Evolutionary conservation across 2,888 invertebrate genomes (phyloP).

Genomic region (Philereme transversata): DNA sequence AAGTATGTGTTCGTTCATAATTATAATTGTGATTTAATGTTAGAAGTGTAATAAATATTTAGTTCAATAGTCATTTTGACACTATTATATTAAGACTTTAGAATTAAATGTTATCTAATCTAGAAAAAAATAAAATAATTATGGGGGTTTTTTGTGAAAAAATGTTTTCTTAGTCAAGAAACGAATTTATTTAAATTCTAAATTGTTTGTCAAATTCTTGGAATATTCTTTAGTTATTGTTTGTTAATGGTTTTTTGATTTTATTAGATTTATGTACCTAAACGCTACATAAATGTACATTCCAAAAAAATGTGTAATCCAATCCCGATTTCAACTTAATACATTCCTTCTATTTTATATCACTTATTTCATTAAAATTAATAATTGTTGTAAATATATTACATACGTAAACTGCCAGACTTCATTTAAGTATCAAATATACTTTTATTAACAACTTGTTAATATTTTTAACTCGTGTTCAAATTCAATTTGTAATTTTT

Average conservation of each 20-base stretch:
- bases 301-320: slow-evolving; percentile 22
- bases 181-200: slow-evolving; percentile 37
- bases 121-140: slow-evolving; percentile 5
- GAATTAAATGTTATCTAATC: slow-evolving; percentile 7
- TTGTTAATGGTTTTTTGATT: slow-evolving; percentile 19
- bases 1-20: slow-evolving; percentile 18
- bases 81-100: slow-evolving; percentile 16
- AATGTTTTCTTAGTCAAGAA: slow-evolving; percentile 33
- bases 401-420: too few relatives aligned
- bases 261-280: slow-evolving; percentile 1
- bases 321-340: slow-evolving; percentile 2
- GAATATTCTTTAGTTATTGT: slow-evolving; percentile 11
- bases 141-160: slow-evolving; percentile 6
- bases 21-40: slow-evolving; percentile 31
- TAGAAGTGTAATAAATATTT: slow-evolving; percentile 21
- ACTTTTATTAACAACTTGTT: too few relatives aligned
- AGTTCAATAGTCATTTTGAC: slow-evolving; percentile 25
- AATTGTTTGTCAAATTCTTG: slow-evolving; percentile 16
- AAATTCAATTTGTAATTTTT: too few relatives aligned
- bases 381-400: too few relatives aligned
- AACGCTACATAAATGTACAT: slow-evolving; percentile 9
- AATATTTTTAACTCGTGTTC: too few relatives aligned
- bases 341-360: slow-evolving; percentile 18
- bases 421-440: too few relatives aligned
- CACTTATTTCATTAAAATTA: too few relatives aligned